These are phyloP conservation scores for Lordiphosa clarofinis DNA, from an alignment of 1,140 invertebrate genomes.

Conservation along the genomic window DNA sequence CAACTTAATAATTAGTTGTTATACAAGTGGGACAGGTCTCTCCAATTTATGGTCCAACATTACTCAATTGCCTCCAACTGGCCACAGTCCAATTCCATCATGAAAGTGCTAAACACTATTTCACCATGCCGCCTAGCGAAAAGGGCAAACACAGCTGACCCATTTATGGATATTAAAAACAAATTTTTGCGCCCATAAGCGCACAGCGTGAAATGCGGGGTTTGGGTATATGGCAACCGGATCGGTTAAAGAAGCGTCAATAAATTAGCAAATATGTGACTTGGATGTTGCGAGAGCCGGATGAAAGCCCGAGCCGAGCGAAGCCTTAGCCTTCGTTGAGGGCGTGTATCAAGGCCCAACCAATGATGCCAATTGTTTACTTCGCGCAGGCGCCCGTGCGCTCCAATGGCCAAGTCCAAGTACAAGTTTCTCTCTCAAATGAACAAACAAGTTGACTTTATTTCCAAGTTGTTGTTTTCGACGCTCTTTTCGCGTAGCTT, in stretches of 20 bases:
- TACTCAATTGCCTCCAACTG: slow-evolving; percentile 19
- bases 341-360: slow-evolving; percentile 41
- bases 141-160: slow-evolving; percentile 45
- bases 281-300: slow-evolving; percentile 53
- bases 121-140: slow-evolving; percentile 21
- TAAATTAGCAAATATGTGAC: slow-evolving; percentile 70
- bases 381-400: slow-evolving; percentile 15
- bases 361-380: slow-evolving; percentile 73
- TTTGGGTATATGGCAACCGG: slow-evolving; percentile 55
- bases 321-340: slow-evolving; percentile 42
- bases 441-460: slow-evolving; percentile 75
- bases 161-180: slow-evolving; percentile 34
- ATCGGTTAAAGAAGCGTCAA: slow-evolving; percentile 55
- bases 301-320: slow-evolving; percentile 52
- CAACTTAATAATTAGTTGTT: too few species aligned
- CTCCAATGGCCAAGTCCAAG: slow-evolving; percentile 50
- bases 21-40: slow-evolving; percentile 3
- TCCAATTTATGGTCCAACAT: slow-evolving; percentile 32
- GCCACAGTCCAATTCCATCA: slow-evolving; percentile 41
- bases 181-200: slow-evolving; percentile 39
- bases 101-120: slow-evolving; percentile 60
- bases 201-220: slow-evolving; percentile 37
- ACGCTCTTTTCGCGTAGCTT: slow-evolving; percentile 49
- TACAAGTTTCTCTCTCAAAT: slow-evolving; percentile 52
- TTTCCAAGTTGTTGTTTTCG: slow-evolving; percentile 54